phyloP scores from a whole-genome alignment of 1,140 invertebrate genomes.

The Heliconius congener region DNA sequence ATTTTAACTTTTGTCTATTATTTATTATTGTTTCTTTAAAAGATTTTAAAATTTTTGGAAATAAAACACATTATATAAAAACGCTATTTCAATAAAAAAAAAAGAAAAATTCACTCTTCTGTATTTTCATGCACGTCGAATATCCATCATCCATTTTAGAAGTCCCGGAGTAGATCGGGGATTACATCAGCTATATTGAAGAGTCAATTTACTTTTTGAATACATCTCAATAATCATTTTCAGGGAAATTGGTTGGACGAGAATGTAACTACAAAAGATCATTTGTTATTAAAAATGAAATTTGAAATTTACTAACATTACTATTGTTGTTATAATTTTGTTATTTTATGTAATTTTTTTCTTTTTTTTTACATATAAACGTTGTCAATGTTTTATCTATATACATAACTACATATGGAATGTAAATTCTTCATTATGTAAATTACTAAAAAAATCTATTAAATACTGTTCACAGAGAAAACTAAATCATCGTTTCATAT shows the following conservation, averaged over 20 bases:
- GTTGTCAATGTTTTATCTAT: too few species aligned
- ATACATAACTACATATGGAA: too few species aligned
- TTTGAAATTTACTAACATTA: not conserved
- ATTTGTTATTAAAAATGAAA: not conserved
- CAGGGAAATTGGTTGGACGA: conserved; percentile 24
- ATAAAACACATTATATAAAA: too few species aligned
- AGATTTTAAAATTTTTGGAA: not conserved
- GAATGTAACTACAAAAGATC: not conserved
- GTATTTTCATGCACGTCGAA: conserved; percentile 17
- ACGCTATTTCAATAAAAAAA: not conserved
- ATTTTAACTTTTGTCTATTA: not conserved
- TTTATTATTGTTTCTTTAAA: not conserved
- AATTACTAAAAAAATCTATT: too few species aligned
- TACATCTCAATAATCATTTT: conserved; percentile 31
- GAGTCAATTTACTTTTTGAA: conserved; percentile 35
- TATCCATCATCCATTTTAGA: conserved; percentile 19
- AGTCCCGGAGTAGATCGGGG: conserved; percentile 20
- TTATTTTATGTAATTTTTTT: too few species aligned
- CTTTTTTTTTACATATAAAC: too few species aligned
- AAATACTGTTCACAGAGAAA: too few species aligned
- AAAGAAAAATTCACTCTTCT: not conserved
- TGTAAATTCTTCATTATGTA: too few species aligned
- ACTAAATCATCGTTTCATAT: too few species aligned
- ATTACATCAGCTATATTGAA: conserved; percentile 32
- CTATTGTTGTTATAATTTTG: too few species aligned